A percentile compares a stretch with the other conserved stretches of the same genome.
Conservation (phyloP, 2,113 vertebrate genomes). For the Engraulis encrasicolus region DNA sequence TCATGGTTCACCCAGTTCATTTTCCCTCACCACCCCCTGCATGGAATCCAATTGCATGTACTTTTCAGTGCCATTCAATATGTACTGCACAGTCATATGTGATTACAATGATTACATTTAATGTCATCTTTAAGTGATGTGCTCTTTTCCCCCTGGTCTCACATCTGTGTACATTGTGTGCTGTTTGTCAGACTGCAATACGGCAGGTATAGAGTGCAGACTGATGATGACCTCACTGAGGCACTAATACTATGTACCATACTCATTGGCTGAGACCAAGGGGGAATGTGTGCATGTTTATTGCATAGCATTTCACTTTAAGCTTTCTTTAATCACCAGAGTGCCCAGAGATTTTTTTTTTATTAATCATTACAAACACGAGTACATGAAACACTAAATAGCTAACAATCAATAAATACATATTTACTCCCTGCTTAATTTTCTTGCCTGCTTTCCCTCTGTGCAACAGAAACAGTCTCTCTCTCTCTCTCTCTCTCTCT, state of each 20-base stretch:
- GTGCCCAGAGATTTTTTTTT: too few relatives aligned
- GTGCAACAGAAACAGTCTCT: too few relatives aligned
- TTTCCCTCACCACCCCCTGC: too few relatives aligned
- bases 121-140: conserved; percentile 35
- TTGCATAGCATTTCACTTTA: too few relatives aligned
- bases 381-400: too few relatives aligned
- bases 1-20: too few relatives aligned
- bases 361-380: too few relatives aligned
- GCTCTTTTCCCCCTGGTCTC: conserved; percentile 29
- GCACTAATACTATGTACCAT: background rate
- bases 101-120: conserved; percentile 36
- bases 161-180: background rate
- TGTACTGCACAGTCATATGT: conserved; percentile 11
- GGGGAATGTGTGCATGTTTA: too few relatives aligned
- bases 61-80: too few relatives aligned
- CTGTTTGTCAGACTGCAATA: conserved; percentile 35
- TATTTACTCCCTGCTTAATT: conserved; percentile 48
- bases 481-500: background rate
- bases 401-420: background rate
- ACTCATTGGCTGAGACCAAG: too few relatives aligned
- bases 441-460: conserved; percentile 47
- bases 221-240: conserved; percentile 47
- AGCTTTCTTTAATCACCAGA: too few relatives aligned
- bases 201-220: conserved; percentile 32
- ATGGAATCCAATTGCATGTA: too few relatives aligned